These are phyloP conservation scores for Neoaliturus tenellus DNA, from an alignment of 2,888 invertebrate species.

Conservation along the genomic window DNA sequence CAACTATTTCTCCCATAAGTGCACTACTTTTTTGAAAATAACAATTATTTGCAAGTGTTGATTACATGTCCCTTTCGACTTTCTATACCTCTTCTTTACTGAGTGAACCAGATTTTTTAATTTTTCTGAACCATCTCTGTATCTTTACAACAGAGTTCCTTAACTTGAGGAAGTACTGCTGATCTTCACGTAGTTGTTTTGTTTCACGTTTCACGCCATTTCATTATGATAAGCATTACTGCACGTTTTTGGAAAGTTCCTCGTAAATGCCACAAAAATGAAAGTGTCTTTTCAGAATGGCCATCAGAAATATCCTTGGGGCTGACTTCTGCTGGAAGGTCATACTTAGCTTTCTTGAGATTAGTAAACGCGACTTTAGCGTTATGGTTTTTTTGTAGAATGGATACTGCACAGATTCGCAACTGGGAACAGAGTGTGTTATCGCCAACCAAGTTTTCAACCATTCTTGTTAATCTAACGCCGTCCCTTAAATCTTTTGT, in stretches of 20 bases:
- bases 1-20: too few species aligned
- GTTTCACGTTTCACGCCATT: slow-evolving; percentile 85
- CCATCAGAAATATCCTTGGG: slow-evolving; percentile 91
- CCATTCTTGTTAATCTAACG: slow-evolving; percentile 87
- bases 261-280: slow-evolving; percentile 92
- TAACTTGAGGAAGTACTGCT: slow-evolving; percentile 65
- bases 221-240: slow-evolving; percentile 79
- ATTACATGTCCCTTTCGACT: too few species aligned
- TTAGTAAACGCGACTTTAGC: slow-evolving; percentile 86
- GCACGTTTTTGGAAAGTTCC: slow-evolving; percentile 81
- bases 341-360: slow-evolving; percentile 77
- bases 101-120: slow-evolving; percentile 57
- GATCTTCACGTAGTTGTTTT: slow-evolving; percentile 72
- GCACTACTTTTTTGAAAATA: too few species aligned
- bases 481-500: slow-evolving; percentile 93
- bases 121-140: slow-evolving; percentile 74
- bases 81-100: slow-evolving; percentile 62
- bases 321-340: slow-evolving; percentile 80
- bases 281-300: slow-evolving; percentile 91
- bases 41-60: too few species aligned
- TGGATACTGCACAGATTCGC: slow-evolving; percentile 89
- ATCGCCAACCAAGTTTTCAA: slow-evolving; percentile 84
- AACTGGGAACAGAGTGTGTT: slow-evolving; percentile 77
- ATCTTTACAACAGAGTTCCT: slow-evolving; percentile 74
- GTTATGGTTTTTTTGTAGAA: slow-evolving; percentile 92